phyloP scores from a whole-genome alignment of 1,140 invertebrate species.

The Drosophila kikkawai region DNA sequence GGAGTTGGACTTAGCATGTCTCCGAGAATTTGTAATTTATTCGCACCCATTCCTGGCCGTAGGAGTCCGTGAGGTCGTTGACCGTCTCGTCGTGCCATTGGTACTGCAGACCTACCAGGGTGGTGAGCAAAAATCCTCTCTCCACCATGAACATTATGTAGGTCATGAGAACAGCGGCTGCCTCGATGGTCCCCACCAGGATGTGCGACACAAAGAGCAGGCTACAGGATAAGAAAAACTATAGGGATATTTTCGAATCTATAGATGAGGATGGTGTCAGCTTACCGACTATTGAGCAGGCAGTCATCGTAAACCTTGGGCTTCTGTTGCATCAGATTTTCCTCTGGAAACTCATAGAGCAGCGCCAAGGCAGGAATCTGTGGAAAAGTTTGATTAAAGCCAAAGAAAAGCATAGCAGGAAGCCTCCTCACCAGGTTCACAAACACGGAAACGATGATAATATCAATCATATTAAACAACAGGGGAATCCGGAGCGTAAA shows the following conservation, averaged over 20 bases:
- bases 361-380: slow-evolving; percentile 48
- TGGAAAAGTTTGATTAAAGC: background rate
- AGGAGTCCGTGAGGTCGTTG: slow-evolving; percentile 50
- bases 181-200: slow-evolving; percentile 51
- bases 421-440: slow-evolving; percentile 47
- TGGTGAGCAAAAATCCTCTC: slow-evolving; percentile 46
- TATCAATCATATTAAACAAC: slow-evolving; percentile 16
- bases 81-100: slow-evolving; percentile 27
- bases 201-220: slow-evolving; percentile 46
- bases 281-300: slow-evolving; percentile 49
- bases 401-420: too few species aligned
- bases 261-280: background rate
- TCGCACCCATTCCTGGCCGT: slow-evolving; percentile 66
- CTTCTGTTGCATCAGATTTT: slow-evolving; percentile 44
- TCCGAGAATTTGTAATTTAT: background rate
- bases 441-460: slow-evolving; percentile 21
- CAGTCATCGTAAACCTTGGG: slow-evolving; percentile 51
- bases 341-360: slow-evolving; percentile 43
- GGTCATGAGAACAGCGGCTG: slow-evolving; percentile 35
- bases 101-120: slow-evolving; percentile 10
- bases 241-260: too few species aligned
- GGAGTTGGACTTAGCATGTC: background rate
- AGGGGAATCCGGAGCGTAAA: slow-evolving; percentile 31
- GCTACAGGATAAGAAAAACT: slow-evolving; percentile 8
- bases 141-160: slow-evolving; percentile 54